Evolutionary conservation across 2,113 vertebrate species (phyloP).

Genomic region (Stictonetta naevosa): DNA sequence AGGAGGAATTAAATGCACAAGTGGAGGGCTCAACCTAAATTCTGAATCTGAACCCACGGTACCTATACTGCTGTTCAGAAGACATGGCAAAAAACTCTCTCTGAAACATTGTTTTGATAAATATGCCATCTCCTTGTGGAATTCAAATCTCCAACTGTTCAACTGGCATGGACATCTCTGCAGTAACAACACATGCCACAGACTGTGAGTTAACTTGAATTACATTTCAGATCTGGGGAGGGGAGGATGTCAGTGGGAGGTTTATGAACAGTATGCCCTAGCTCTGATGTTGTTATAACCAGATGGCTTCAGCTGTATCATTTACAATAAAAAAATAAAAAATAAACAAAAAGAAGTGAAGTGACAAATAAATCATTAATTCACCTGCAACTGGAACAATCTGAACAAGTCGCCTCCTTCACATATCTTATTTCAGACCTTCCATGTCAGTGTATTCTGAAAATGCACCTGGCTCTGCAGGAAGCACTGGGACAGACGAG

Average conservation of each 20-base stretch:
- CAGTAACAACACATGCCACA: constrained; percentile 65
- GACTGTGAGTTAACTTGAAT: constrained; percentile 69
- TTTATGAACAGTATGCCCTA: constrained; percentile 72
- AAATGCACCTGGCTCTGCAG: background rate
- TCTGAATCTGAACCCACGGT: background rate
- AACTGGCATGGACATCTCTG: constrained; percentile 69
- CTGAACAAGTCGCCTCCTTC: background rate
- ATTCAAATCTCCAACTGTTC: constrained; percentile 76
- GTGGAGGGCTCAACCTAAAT: background rate
- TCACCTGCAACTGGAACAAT: background rate
- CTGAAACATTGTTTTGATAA: constrained; percentile 71
- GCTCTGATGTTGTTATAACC: constrained; percentile 74
- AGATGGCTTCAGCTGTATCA: constrained; percentile 78
- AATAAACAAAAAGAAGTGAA: constrained; percentile 9
- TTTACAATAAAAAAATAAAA: constrained; percentile 56
- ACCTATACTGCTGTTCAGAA: background rate
- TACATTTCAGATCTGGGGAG: constrained; percentile 70
- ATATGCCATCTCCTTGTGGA: constrained; percentile 69
- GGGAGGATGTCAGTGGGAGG: constrained; percentile 71
- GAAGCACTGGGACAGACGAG: background rate
- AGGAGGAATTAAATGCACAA: background rate
- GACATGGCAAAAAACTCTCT: constrained; percentile 14
- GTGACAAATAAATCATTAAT: background rate
- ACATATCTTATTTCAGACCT: background rate
- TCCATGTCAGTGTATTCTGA: background rate